phyloP scores from a whole-genome alignment of 30 jellyfish, hydroid and myxozoan species.

The Pelagia noctiluca region DNA sequence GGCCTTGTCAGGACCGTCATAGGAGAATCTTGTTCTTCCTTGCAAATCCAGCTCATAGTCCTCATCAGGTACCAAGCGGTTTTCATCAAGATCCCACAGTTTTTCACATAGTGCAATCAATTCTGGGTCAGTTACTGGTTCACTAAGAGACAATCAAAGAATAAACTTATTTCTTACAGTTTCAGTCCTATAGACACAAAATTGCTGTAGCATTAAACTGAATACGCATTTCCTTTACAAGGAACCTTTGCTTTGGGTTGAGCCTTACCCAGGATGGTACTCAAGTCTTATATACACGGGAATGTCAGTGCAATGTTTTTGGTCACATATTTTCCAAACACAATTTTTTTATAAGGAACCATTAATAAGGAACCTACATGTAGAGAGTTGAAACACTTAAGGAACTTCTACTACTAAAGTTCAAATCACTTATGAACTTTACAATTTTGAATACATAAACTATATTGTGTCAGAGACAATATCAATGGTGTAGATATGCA shows the following conservation, averaged over 20 bases:
- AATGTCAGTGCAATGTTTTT: background rate
- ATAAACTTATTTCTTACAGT: background rate
- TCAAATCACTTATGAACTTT: too few species aligned
- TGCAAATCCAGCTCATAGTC: slow-evolving; percentile 81
- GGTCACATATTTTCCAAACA: too few species aligned
- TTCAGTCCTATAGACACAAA: background rate
- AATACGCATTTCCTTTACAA: too few species aligned
- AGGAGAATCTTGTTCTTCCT: slow-evolving; percentile 87
- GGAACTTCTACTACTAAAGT: too few species aligned
- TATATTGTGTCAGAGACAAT: too few species aligned
- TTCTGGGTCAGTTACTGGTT: slow-evolving; percentile 68
- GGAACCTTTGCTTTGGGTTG: background rate
- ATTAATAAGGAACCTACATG: too few species aligned
- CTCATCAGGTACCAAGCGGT: slow-evolving; percentile 77
- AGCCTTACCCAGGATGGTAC: background rate
- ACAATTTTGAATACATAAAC: too few species aligned
- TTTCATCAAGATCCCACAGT: slow-evolving; percentile 87
- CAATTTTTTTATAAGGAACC: too few species aligned
- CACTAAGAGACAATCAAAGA: slow-evolving; percentile 12
- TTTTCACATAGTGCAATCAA: slow-evolving; percentile 74
- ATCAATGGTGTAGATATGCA: too few species aligned
- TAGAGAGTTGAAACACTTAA: too few species aligned
- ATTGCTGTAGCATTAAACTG: background rate
- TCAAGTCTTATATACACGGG: background rate
- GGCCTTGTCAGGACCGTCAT: slow-evolving; percentile 97